Evolutionary conservation across 2,113 vertebrate genomes (phyloP).

Genomic region (Enhydra lutris): DNA sequence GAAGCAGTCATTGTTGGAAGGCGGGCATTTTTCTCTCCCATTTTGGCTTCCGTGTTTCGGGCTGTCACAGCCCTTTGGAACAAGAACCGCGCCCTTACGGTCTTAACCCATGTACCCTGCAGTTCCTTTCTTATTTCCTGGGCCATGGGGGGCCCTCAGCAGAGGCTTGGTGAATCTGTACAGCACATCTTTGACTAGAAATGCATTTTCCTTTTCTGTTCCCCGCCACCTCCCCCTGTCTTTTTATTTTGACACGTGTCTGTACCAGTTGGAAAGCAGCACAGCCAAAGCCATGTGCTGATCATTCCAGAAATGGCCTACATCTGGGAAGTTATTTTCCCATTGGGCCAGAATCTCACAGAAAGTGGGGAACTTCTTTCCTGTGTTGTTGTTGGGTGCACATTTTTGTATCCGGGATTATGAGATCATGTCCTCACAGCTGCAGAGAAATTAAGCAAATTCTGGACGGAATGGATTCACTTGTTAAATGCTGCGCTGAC

Average conservation of each 20-base stretch:
- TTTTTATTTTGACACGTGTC: background rate
- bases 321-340: background rate
- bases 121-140: background rate
- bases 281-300: background rate
- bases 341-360: background rate
- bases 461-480: background rate
- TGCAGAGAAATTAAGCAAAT: background rate
- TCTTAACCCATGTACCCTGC: fast-evolving
- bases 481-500: background rate
- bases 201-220: background rate
- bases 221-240: fast-evolving
- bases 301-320: background rate
- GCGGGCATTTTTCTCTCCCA: too few species aligned
- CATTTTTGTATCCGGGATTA: background rate
- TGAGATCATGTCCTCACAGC: conserved; percentile 13
- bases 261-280: background rate
- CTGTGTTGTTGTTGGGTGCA: background rate
- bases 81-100: background rate
- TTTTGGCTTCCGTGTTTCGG: too few species aligned
- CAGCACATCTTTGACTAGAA: fast-evolving
- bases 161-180: fast-evolving
- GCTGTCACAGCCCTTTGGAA: background rate
- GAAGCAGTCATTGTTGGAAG: background rate
- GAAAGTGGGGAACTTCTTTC: background rate
- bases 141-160: fast-evolving